Percentiles rank a stretch among this genome's conserved stretches.
These are phyloP conservation scores for Salarias fasciatus DNA, from an alignment of 2,797 vertebrate genomes.

Conservation along the genomic window DNA sequence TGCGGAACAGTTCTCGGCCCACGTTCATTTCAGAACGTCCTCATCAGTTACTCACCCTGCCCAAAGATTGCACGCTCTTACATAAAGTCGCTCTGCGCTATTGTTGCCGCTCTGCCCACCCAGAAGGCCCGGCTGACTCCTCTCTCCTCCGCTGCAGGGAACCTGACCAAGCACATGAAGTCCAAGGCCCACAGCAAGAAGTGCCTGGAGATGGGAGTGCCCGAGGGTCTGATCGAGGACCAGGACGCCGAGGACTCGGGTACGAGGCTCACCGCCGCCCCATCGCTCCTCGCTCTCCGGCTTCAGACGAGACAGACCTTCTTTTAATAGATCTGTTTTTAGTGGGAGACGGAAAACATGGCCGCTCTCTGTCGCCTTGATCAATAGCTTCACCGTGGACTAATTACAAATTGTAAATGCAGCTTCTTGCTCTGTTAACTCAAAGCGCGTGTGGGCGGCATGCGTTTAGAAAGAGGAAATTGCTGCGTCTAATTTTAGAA, in stretches of 20 bases:
- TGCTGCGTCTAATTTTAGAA: constrained; percentile 84
- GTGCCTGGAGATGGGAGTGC: constrained; percentile 97
- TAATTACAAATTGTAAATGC: constrained; percentile 83
- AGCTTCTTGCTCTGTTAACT: constrained; percentile 80
- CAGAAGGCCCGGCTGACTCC: constrained; percentile 26
- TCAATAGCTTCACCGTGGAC: constrained; percentile 74
- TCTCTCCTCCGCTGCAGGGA: constrained; percentile 84
- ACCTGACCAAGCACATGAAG: constrained; percentile 99
- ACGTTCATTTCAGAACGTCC: constrained; percentile 82
- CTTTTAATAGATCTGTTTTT: constrained; percentile 61
- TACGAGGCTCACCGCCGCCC: too few species aligned
- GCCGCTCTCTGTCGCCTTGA: constrained; percentile 64
- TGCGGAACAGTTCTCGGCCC: constrained; percentile 79
- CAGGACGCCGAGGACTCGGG: constrained; percentile 96
- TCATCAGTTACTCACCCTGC: constrained; percentile 80
- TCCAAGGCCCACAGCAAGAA: constrained; percentile 99
- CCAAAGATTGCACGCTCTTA: constrained; percentile 67
- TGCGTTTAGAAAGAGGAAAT: constrained; percentile 81
- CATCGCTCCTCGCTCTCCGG: constrained; percentile 17
- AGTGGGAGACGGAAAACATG: constrained; percentile 41
- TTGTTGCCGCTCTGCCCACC: constrained; percentile 61
- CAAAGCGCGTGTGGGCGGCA: constrained; percentile 77
- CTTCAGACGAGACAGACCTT: constrained; percentile 35
- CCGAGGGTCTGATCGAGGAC: constrained; percentile 90
- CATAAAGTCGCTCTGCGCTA: constrained; percentile 68